A percentile compares a stretch with the other conserved stretches of the same genome.
Conservation (phyloP, 2,888 invertebrate genomes). For the Drosophila dives region DNA sequence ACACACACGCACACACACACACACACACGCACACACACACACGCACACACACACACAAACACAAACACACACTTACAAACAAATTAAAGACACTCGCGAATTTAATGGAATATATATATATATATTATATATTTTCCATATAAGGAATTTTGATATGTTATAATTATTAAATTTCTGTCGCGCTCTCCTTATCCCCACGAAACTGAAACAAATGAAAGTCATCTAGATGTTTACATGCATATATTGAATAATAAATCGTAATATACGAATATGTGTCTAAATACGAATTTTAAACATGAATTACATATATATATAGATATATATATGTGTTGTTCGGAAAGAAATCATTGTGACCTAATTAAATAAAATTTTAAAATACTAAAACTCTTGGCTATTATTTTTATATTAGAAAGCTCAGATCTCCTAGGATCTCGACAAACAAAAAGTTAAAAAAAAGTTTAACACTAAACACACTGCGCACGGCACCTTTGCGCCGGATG, state of each 20-base stretch:
- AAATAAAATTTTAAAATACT: slow-evolving; percentile 26
- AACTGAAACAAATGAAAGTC: not conserved
- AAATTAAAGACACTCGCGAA: not conserved
- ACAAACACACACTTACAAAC: not conserved
- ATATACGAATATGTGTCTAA: slow-evolving; percentile 12
- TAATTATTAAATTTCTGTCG: not conserved
- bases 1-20: not conserved
- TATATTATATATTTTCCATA: slow-evolving; percentile 3
- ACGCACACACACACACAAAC: not conserved
- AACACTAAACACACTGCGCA: slow-evolving; percentile 90
- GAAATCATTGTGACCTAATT: slow-evolving; percentile 34
- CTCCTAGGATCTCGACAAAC: not conserved
- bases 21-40: not conserved
- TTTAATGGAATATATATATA: not conserved
- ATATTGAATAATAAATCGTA: not conserved
- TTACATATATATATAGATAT: not conserved
- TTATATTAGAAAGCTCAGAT: not conserved
- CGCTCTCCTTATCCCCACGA: not conserved
- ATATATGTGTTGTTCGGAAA: slow-evolving; percentile 5
- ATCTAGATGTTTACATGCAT: slow-evolving; percentile 5
- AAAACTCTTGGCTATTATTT: not conserved
- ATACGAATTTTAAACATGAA: slow-evolving; percentile 9
- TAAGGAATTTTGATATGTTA: not conserved
- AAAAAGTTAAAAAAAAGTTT: too few species aligned
- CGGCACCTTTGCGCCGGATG: slow-evolving; percentile 96